Conservation (phyloP, 2,113 vertebrate genomes). For the Cettia cetti region DNA sequence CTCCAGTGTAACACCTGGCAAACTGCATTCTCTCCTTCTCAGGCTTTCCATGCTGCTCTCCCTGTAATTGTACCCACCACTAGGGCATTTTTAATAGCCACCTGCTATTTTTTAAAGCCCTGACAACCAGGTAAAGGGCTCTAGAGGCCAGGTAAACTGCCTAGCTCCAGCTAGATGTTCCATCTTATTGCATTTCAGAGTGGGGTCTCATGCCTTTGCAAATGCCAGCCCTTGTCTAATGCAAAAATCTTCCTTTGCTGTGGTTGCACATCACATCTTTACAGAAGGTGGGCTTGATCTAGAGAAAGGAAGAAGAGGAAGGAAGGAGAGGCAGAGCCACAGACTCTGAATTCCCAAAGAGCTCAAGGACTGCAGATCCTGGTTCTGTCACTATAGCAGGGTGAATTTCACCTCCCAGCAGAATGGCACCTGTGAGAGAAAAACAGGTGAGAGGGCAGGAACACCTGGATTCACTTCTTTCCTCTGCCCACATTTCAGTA, state of each 20-base stretch:
- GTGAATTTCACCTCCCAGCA: not conserved
- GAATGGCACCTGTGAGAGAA: not conserved
- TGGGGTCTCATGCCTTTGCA: not conserved
- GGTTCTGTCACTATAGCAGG: not conserved
- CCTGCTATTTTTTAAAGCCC: not conserved
- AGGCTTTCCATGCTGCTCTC: not conserved
- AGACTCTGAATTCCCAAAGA: not conserved
- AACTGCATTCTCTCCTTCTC: not conserved
- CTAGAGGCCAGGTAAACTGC: not conserved
- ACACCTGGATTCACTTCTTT: not conserved
- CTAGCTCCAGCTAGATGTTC: not conserved
- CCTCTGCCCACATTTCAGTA: not conserved
- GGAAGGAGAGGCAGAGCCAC: not conserved
- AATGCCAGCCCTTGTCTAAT: not conserved
- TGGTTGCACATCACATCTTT: not conserved
- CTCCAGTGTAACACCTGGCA: not conserved
- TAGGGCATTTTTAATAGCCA: not conserved
- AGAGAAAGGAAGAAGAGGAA: not conserved
- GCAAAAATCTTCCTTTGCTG: not conserved
- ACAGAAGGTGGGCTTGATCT: not conserved
- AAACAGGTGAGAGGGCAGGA: not conserved
- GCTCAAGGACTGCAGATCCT: not conserved
- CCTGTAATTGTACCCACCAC: not conserved
- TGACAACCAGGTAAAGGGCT: not conserved
- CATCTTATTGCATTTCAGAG: not conserved